Evolutionary conservation across 2,113 vertebrate species (phyloP).

Genomic region (Notiomystis cincta): DNA sequence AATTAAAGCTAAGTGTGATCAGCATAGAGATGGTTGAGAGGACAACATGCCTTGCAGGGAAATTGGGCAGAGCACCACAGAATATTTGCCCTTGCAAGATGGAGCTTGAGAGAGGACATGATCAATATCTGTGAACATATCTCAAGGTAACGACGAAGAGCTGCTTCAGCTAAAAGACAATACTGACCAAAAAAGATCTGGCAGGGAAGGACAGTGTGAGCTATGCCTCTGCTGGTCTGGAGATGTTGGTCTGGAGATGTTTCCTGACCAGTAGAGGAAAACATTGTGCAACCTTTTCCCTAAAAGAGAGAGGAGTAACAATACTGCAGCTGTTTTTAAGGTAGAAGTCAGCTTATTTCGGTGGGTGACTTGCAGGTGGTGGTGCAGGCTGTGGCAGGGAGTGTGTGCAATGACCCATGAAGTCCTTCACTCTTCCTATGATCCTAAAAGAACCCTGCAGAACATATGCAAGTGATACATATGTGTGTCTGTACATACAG

Average conservation of each 20-base stretch:
- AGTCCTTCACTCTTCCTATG: not conserved
- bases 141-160: not conserved
- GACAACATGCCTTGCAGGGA: not conserved
- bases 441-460: not conserved
- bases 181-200: not conserved
- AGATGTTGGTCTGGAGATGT: too few species aligned
- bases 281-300: too few species aligned
- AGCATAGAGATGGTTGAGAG: not conserved
- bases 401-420: not conserved
- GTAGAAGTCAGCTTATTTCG: too few species aligned
- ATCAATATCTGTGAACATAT: not conserved
- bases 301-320: too few species aligned
- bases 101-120: not conserved
- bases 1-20: not conserved
- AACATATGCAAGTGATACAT: fast-evolving
- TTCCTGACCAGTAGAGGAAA: too few species aligned
- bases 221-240: not conserved
- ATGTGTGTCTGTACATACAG: not conserved
- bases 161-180: not conserved
- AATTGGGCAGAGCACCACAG: not conserved
- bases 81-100: not conserved
- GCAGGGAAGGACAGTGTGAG: not conserved
- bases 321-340: too few species aligned
- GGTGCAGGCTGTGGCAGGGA: not conserved
- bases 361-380: too few species aligned